Evolutionary conservation across 2,888 invertebrate genomes (phyloP), one percentile per base, ranked within the genome.

Genomic region (Leptothorax acervorum): DNA sequence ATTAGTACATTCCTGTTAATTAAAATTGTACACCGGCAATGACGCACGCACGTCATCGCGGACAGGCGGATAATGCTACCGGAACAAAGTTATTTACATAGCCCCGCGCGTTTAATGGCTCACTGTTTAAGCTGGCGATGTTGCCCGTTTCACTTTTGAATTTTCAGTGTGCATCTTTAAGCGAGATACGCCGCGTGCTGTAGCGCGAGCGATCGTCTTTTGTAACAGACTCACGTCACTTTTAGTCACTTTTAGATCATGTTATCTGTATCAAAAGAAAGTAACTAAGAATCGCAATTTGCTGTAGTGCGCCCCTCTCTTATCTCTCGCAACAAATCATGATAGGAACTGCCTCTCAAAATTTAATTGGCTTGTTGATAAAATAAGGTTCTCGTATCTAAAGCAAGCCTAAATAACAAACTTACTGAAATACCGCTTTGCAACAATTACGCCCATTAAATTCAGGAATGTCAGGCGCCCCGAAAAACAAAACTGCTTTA

Each of bases 1-100:
- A 92, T 92, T 92, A 92, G 89, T 85, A 87, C 87, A 88, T 90
- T 90, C 87, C 89, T 87, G 87, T 90, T 92, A 92, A 92, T 92
- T 92, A 92, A 92, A 92, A 92, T 91, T 90, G 90, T 90, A 91
- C 87, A 90, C 88, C 88, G 75, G 85, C 88, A 74, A 85, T 85
- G 85, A 55, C 71, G 78, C 79, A 78, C 79, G 68, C 75, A 82
- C 65, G 74, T 68, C 60, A 62, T 62, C 63, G 70, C n/a, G 60
- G 65, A 28, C 65, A 62, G 73, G 23, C 70, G 71, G 81, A 31
- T 68, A 81, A 86, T 74, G 83, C 85, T 88, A 83, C 82, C 75
- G 65, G 60, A 3, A 48, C 62, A 45, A 78, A 82, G 82, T 87
- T 55, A 88, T 88, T 85, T 86, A 76, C 35, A 73, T 75, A 51